Conservation (phyloP, 2,113 vertebrate species). For the Chaenogobius annularis region DNA sequence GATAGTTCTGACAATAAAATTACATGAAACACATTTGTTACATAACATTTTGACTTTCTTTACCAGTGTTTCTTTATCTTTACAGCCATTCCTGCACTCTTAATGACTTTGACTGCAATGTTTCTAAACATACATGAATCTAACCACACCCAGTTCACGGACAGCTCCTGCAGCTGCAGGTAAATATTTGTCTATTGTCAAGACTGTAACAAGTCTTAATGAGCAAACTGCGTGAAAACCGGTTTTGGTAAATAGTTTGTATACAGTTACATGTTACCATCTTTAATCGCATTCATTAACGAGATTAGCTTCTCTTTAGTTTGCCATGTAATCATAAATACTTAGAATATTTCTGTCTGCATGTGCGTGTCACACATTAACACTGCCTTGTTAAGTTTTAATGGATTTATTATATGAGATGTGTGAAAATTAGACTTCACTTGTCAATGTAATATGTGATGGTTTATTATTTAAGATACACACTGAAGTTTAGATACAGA, state of each 20-base stretch:
- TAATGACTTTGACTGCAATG: background rate
- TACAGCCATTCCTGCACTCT: background rate
- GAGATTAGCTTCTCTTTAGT: background rate
- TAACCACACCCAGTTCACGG: slow-evolving; percentile 18
- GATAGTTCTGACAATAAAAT: too few species aligned
- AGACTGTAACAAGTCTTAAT: background rate
- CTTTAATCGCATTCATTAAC: background rate
- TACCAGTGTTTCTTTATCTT: background rate
- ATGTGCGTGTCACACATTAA: background rate
- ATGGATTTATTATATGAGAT: background rate
- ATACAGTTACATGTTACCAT: background rate
- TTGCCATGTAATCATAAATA: background rate
- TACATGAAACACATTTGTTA: background rate
- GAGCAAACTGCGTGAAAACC: slow-evolving; percentile 4
- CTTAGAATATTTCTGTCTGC: background rate
- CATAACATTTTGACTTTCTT: background rate
- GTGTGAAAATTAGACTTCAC: background rate
- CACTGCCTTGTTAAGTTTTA: background rate
- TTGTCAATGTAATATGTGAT: background rate
- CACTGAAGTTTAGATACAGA: too few species aligned
- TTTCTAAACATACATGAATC: background rate
- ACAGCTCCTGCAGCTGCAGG: background rate
- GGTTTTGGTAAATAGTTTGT: background rate
- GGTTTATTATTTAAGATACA: background rate
- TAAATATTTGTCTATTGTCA: slow-evolving; percentile 39